These are phyloP conservation scores for Oxyruncus cristatus DNA, from an alignment of 2,113 vertebrate genomes.

Conservation along the genomic window DNA sequence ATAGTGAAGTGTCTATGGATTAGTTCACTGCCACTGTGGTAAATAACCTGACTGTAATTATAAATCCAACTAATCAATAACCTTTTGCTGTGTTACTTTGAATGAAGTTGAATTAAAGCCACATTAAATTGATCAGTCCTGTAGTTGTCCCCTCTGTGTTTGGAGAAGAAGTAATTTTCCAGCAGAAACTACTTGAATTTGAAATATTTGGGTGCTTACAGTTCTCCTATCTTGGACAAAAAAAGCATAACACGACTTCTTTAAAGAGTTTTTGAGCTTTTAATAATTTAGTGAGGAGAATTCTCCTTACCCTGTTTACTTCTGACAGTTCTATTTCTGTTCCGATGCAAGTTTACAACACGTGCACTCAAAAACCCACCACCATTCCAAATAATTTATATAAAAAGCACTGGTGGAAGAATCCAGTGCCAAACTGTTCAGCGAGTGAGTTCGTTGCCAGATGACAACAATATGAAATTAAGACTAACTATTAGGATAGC, in stretches of 20 bases:
- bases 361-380: not conserved
- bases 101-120: not conserved
- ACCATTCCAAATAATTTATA: not conserved
- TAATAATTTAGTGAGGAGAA: not conserved
- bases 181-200: not conserved
- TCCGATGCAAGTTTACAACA: not conserved
- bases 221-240: not conserved
- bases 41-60: not conserved
- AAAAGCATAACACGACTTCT: not conserved
- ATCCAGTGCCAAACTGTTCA: not conserved
- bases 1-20: not conserved
- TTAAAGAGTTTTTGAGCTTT: not conserved
- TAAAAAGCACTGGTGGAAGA: not conserved
- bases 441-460: not conserved
- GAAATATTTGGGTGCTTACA: not conserved
- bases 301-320: not conserved
- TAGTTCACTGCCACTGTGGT: not conserved
- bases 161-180: not conserved
- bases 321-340: not conserved
- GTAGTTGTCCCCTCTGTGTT: not conserved
- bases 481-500: not conserved
- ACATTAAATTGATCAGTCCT: not conserved
- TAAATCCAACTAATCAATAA: not conserved
- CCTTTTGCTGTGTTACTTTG: not conserved
- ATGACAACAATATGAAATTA: conserved; percentile 16